Base-by-base conservation (phyloP, 1,140 invertebrate species). In the Zaprionus ornatus region DNA sequence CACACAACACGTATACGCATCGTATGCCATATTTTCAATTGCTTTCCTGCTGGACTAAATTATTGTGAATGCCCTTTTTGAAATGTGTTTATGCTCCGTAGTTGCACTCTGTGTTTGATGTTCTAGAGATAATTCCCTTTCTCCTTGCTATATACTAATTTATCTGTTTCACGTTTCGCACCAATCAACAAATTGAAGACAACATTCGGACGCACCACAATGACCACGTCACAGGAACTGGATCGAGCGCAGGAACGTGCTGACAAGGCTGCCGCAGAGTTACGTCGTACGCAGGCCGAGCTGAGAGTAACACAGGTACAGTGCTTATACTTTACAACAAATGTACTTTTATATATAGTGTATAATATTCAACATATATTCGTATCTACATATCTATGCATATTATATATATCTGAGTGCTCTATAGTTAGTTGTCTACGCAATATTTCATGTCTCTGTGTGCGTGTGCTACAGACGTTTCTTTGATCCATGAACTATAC, bases 161-260 rank as follows among this genome's bases (percentile, higher is more conserved):
- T n/a, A 17, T 19, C 21, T 56, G 50, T 80, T 75, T 91, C 45
- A 25, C 79, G 68, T 82, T 71, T 79, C 73, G 37, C 57, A 29
- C 12, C 17, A 19, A 45, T 32, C 29, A 27, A 29, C 21, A 35
- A 45, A 52, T 23, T 45, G 61, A 78, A 97, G 93, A 96, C 95
- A 12, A 95, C 96, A 23, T 97, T 97, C 82, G 96, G 96, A 50
- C 95, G 96, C 78, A 96, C 95, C 79, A 96, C 96, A 5, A 92
- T 96, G 70, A 95, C 95, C 74, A 96, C 95, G 32, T 95, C 95
- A 32, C 96, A 96, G 93, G 97, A 97, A 85, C 93, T 97, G 70
- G 97, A 97, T 77, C 94, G 97, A 55, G 94, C 97, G 65, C 97
- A 98, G 93, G 97, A 98, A 92, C 95, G 97, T 60, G 96, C 97